Base-by-base conservation (phyloP, 2,888 invertebrate species). In the Nymphalis urticae region DNA sequence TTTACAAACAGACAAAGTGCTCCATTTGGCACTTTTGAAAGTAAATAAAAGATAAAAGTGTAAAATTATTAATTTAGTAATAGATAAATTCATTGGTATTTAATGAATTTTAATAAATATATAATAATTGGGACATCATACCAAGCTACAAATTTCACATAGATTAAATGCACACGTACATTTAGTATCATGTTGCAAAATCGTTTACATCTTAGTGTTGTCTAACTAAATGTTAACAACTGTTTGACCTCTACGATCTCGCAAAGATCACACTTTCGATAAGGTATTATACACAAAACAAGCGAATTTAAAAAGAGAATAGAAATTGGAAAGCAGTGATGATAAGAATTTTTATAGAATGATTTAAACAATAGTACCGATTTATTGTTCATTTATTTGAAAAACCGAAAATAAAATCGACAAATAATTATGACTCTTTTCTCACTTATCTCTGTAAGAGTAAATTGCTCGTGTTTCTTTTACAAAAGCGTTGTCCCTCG, bases 401-500 rank as follows among this genome's bases (percentile, higher is more conserved):
- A 42, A 42, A 10, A 42, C 42, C 13, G 42, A 42, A 42, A 42
- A 42, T 42, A 42, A 13, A 13, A 13, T 42, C 42, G 16, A 24
- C 21, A 53, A 53, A 53, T 53, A 7, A 10, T 9, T 42, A 36
- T 59, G 8, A 6, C 6, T 13, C 1, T 42, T 36, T 59, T 21
- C 19, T 7, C 24, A 13, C 13, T 17, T 59, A 19, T 42, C n/a
- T 59, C 4, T 21, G 24, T 48, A 48, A 61, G 59, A 53, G 47
- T 17, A 32, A 62, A 59, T 68, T 62, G 64, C 58, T 63, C 51
- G 59, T 54, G 50, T 51, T 69, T 24, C 50, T 56, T n/a, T 36
- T 56, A 58, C 60, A 61, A 62, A 63, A 70, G 61, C 42, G 50
- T 70, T 68, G 68, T 64, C 54, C 36, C 19, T 48, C 27, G 48